Evolutionary conservation across 2,888 invertebrate genomes (phyloP), one percentile per base, ranked within the genome.

Genomic region (Drosophila sordidapex): DNA sequence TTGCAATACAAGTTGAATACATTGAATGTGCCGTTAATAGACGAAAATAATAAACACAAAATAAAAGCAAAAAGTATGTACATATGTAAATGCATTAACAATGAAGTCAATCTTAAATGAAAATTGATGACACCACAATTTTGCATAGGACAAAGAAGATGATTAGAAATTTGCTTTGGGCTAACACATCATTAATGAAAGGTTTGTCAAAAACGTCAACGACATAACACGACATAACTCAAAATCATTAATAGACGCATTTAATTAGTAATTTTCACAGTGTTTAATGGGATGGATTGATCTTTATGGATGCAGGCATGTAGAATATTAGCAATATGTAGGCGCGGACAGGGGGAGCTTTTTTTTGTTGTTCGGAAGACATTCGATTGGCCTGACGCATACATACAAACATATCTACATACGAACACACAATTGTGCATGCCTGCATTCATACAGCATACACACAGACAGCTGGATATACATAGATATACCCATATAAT

Each of bases 51-150:
- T 5, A 33, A n/a, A 48, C 29, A 46, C 27, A 38, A 54, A 54
- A 67, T 29, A 35, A 65, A 53, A 67, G 33, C 29, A 66, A 40
- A 62, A 74, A 29, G 31, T 77, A 78, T 78, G 79, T 77, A 77
- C 79, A 68, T 65, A 78, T 70, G 62, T 70, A 63, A 74, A 78
- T 67, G 71, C 70, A 77, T 51, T 64, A 74, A 70, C 70, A 67
- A 75, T 56, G 59, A 60, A 35, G 56, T 58, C 74, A 74, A 74
- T 76, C 70, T 59, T 52, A 57, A 61, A 73, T 56, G 49, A 33
- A 59, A 49, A 70, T 51, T 54, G 3, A 46, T 76, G 66, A 43
- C 36, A 66, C 33, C 43, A 56, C 58, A 61, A 31, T 62, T 29
- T 56, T 38, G 49, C 49, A 51, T 35, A 38, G 62, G 54, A 63